Percentiles rank a stretch among this genome's conserved stretches.
Evolutionary conservation across 2,797 vertebrate genomes (phyloP).

Genomic region (Emys orbicularis): DNA sequence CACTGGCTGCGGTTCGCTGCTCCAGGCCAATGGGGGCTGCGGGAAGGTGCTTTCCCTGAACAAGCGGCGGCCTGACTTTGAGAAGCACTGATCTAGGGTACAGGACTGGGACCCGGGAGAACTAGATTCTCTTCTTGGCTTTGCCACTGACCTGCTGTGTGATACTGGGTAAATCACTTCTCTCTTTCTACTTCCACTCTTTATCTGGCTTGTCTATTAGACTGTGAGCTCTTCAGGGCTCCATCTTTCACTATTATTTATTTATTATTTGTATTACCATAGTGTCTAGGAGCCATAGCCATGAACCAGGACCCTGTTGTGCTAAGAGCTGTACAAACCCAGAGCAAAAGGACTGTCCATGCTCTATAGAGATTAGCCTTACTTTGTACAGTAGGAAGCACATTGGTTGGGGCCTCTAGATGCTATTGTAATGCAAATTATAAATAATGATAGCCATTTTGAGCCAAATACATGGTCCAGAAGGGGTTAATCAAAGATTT

Average conservation of each 20-base stretch:
- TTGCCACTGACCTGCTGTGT: not conserved
- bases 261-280: too few species aligned
- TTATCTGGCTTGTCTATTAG: not conserved
- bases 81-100: rapidly evolving
- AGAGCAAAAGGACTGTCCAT: too few species aligned
- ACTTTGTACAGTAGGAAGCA: too few species aligned
- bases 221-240: not conserved
- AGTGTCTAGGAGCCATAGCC: too few species aligned
- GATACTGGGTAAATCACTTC: not conserved
- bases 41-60: too few species aligned
- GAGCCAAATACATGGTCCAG: not conserved
- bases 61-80: too few species aligned
- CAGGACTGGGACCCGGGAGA: not conserved
- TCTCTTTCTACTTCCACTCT: not conserved
- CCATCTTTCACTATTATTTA: not conserved
- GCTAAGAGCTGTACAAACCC: too few species aligned
- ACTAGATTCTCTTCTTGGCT: not conserved
- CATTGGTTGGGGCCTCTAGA: too few species aligned
- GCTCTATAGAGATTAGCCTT: too few species aligned
- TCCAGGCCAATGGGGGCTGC: too few species aligned
- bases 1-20: too few species aligned
- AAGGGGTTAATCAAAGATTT: not conserved
- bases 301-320: not conserved
- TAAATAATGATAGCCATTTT: not conserved
- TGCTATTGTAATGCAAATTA: not conserved